Conservation (phyloP, 2,113 vertebrate genomes). For the Myanophis thanlyinensis region DNA sequence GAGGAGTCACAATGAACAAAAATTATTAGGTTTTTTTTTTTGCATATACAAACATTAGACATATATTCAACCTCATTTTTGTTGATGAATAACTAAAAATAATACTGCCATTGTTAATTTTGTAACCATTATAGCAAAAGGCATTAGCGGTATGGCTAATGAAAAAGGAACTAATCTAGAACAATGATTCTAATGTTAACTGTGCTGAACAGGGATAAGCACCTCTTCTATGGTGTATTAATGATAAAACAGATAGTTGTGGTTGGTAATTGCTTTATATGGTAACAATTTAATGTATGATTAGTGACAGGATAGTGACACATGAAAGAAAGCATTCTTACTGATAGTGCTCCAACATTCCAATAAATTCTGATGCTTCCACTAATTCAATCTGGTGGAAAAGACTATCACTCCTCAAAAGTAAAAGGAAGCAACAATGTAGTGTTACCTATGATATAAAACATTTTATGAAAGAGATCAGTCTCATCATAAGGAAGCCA, state of each 20-base stretch:
- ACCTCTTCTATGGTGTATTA: neutral
- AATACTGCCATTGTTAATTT: neutral
- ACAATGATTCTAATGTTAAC: neutral
- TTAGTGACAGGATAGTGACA: neutral
- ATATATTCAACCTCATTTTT: neutral
- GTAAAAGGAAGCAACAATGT: neutral
- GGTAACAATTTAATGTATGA: neutral
- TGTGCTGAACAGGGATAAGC: neutral
- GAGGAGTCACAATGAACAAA: neutral
- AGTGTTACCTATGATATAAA: neutral
- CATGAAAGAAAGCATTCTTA: neutral
- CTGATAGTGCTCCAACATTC: neutral
- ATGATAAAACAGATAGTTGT: neutral
- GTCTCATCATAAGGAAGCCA: neutral
- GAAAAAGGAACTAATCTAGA: neutral
- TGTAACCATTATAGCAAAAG: neutral
- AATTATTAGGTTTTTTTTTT: neutral
- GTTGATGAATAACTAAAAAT: neutral
- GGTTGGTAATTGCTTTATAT: neutral
- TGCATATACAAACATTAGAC: neutral
- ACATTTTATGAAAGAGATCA: neutral
- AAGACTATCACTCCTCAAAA: neutral
- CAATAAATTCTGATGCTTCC: neutral
- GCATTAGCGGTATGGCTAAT: neutral
- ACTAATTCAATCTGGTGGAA: neutral